Conservation (phyloP, 2,888 invertebrate genomes). For the Apamea epomidion region DNA sequence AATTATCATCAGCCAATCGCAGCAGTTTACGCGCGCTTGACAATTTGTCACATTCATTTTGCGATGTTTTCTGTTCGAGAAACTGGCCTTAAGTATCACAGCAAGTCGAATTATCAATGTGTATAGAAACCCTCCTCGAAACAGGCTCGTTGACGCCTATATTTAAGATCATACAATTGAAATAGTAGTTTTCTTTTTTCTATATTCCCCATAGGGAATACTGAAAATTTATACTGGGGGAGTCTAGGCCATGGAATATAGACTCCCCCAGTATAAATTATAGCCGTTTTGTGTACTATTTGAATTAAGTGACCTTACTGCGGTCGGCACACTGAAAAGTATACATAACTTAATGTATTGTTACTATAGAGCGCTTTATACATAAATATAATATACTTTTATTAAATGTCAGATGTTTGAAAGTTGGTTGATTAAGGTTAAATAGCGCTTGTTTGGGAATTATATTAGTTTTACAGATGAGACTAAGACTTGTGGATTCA, state of each 20-base stretch:
- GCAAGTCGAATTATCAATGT: neutral
- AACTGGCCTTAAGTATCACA: neutral
- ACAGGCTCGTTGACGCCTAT: neutral
- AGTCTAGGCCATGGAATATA: neutral
- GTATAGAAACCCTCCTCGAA: slow-evolving; percentile 5
- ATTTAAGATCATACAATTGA: slow-evolving; percentile 1
- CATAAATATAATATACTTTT: slow-evolving; percentile 4
- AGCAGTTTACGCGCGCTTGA: neutral
- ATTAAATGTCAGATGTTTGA: slow-evolving; percentile 18
- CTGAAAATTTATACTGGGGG: no score
- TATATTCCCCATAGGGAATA: slow-evolving; percentile 9
- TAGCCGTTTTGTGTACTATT: neutral
- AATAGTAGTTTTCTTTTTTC: neutral
- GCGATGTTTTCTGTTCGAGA: no score
- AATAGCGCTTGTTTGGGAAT: neutral
- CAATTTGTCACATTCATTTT: no score
- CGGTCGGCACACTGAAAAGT: slow-evolving; percentile 21
- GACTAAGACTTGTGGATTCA: neutral
- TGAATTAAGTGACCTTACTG: slow-evolving; percentile 20
- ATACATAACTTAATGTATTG: slow-evolving; percentile 33
- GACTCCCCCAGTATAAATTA: neutral
- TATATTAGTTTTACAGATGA: slow-evolving; percentile 29
- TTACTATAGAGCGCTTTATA: slow-evolving; percentile 24
- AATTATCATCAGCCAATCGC: neutral
- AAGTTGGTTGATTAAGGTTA: slow-evolving; percentile 2